phyloP scores from a whole-genome alignment of 2,888 invertebrate species.

The Rhagophthalmus giganteus region DNA sequence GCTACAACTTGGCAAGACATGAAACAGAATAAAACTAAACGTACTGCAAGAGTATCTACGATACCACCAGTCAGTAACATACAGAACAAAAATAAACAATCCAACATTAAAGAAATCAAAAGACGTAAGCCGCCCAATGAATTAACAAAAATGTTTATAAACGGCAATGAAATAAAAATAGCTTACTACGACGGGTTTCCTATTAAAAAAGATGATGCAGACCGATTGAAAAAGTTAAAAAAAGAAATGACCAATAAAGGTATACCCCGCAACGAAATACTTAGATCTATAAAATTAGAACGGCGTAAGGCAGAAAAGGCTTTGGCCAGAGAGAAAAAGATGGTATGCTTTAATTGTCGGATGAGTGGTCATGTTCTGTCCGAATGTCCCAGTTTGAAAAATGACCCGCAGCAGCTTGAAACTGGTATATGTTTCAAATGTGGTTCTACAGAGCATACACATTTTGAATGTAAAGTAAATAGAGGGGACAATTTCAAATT shows the following conservation, averaged over 20 bases:
- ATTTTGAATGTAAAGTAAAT: slow-evolving; percentile 72
- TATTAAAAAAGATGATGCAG: slow-evolving; percentile 71
- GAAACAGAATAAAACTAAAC: slow-evolving; percentile 56
- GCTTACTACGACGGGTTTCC: slow-evolving; percentile 72
- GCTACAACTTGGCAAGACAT: slow-evolving; percentile 75
- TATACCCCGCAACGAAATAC: slow-evolving; percentile 69
- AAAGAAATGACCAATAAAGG: slow-evolving; percentile 68
- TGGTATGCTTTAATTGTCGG: slow-evolving; percentile 79
- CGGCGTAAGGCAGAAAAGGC: slow-evolving; percentile 73
- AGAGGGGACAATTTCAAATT: slow-evolving; percentile 71
- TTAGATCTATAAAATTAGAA: slow-evolving; percentile 68
- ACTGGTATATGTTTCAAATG: slow-evolving; percentile 85
- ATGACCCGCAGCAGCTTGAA: slow-evolving; percentile 55
- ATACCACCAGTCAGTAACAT: slow-evolving; percentile 50
- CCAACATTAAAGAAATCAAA: slow-evolving; percentile 20
- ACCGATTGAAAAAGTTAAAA: slow-evolving; percentile 63
- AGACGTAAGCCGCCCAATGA: slow-evolving; percentile 54
- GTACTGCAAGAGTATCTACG: slow-evolving; percentile 59
- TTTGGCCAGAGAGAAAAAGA: slow-evolving; percentile 66
- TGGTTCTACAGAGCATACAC: slow-evolving; percentile 84
- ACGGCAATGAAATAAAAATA: slow-evolving; percentile 66
- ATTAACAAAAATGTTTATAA: slow-evolving; percentile 60
- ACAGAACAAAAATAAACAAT: not conserved
- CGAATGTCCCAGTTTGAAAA: slow-evolving; percentile 74
- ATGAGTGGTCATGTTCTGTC: slow-evolving; percentile 79